phyloP scores from a whole-genome alignment of 2,113 vertebrate genomes.

The Crotalus helleri region DNA sequence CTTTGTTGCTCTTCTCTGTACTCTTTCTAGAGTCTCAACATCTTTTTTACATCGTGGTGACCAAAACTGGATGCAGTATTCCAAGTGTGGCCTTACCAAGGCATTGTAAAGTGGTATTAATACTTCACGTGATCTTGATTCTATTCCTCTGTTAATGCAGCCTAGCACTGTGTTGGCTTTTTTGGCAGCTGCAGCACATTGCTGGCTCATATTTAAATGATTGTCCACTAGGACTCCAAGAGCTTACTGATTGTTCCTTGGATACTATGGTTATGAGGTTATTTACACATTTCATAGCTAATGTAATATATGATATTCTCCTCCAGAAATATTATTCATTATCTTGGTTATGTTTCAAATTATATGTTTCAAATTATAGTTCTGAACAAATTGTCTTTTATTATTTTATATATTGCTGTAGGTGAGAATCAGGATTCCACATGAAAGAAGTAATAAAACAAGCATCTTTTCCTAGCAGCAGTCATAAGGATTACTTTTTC shows the following conservation, averaged over 20 bases:
- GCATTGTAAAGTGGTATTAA: no score
- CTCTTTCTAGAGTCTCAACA: no score
- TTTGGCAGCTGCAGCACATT: no score
- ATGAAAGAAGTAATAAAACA: slow-evolving; percentile 54
- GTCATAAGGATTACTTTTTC: slow-evolving; percentile 25
- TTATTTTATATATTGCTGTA: slow-evolving; percentile 53
- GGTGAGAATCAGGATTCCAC: slow-evolving; percentile 46
- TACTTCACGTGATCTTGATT: no score
- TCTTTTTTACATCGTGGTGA: no score
- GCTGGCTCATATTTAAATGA: no score
- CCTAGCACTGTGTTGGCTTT: no score
- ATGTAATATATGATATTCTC: slow-evolving; percentile 63
- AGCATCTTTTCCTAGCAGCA: slow-evolving; percentile 57
- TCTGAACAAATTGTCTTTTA: slow-evolving; percentile 55
- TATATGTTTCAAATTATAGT: slow-evolving; percentile 48
- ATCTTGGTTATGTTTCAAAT: slow-evolving; percentile 56
- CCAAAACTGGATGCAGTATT: no score
- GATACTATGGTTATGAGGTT: slow-evolving; percentile 58
- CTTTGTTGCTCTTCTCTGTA: no score
- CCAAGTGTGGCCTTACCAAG: no score
- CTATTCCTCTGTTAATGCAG: no score
- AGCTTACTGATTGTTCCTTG: slow-evolving; percentile 41
- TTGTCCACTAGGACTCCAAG: no score
- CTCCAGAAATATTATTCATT: slow-evolving; percentile 59
- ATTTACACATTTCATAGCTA: slow-evolving; percentile 69